Evolutionary conservation across 2,113 vertebrate genomes (phyloP).

Genomic region (Neolamprologus cancellatus): DNA sequence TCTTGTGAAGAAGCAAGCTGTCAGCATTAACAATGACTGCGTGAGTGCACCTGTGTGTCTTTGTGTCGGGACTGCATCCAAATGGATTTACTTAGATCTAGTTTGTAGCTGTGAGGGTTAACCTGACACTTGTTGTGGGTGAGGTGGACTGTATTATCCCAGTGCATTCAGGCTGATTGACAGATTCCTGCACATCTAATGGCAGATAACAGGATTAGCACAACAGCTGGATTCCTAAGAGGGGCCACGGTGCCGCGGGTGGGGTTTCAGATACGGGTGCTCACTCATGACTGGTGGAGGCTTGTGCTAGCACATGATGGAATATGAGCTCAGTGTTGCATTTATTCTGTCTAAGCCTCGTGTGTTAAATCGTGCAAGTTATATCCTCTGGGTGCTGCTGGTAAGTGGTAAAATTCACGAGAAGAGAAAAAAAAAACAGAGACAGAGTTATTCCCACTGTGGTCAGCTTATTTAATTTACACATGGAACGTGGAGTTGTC

Average conservation of each 20-base stretch:
- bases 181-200: not conserved
- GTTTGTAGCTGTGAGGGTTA: not conserved
- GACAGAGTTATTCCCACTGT: not conserved
- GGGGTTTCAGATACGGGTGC: not conserved
- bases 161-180: not conserved
- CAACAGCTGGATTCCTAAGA: conserved; percentile 10
- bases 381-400: not conserved
- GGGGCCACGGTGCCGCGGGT: not conserved
- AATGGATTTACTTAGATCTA: conserved; percentile 1
- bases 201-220: conserved; percentile 47
- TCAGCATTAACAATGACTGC: not conserved
- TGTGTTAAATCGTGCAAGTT: not conserved
- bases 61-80: conserved; percentile 14
- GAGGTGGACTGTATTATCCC: not conserved
- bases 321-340: not conserved
- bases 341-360: not conserved
- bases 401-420: not conserved
- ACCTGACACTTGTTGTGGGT: not conserved
- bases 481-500: not conserved
- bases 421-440: not conserved
- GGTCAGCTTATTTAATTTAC: not conserved
- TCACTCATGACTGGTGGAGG: conserved; percentile 12
- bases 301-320: not conserved
- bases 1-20: conserved; percentile 21
- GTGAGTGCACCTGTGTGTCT: not conserved